Evolutionary conservation across 2,797 vertebrate species (phyloP), one percentile per base, ranked within the genome.

Genomic region (Lindbergichthys nudifrons): DNA sequence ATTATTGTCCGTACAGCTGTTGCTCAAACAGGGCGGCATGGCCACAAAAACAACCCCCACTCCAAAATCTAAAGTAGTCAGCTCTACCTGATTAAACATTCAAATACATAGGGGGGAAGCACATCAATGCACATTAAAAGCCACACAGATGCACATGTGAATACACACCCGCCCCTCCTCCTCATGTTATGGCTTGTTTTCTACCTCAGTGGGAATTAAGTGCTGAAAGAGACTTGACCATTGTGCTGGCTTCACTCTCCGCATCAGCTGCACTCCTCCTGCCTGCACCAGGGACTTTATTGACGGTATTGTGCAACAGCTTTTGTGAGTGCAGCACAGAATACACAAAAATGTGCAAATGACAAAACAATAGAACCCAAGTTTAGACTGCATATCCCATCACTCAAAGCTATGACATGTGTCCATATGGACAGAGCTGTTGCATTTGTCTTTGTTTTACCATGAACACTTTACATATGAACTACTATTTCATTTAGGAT

Each of bases 131-230:
- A 77, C 65, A 74, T 48, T 66, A 69, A 70, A 73, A 71, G 63
- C 73, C 72, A 54, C 67, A 69, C 66, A 50, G 62, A 66, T 14
- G 43, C 69, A 63, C 79, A 77, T 69, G 53, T 23, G 65, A 62
- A 70, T 50, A 36, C 62, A 39, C 57, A 50, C 66, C 52, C 67
- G 56, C 65, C 65, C 89, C 85, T 80, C 89, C 89, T 89, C 86
- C 79, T 77, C 69, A 51, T 85, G 90, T 91, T 84, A 88, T 75
- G 85, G 81, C 88, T 92, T 92, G 87, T 93, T 92, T 93, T 93
- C 72, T 48, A 86, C 80, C 79, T 87, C 86, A 51, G 74, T 58
- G 71, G 76, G 82, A 82, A 87, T 72, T 65, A 81, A 81, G 78
- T 19, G 73, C 81, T 85, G 88, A 88, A 87, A 90, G 88, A 91